phyloP scores from a whole-genome alignment of 2,113 vertebrate genomes.

The Myrmophylax atrothorax region DNA sequence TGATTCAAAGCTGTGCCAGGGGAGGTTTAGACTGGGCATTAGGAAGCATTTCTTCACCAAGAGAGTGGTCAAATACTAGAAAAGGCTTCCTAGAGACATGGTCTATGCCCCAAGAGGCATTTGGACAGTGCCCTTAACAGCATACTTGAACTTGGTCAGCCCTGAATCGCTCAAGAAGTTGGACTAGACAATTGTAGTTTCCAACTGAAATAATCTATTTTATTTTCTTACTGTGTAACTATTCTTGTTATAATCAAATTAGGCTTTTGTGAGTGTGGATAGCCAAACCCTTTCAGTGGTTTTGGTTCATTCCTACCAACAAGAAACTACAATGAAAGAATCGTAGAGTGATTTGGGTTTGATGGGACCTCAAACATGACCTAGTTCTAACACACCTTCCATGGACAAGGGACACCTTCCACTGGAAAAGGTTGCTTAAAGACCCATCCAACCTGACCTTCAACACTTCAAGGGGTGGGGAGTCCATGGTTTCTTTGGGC shows the following conservation, averaged over 20 bases:
- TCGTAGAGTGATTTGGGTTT: background rate
- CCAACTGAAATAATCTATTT: background rate
- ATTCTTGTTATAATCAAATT: background rate
- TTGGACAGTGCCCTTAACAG: background rate
- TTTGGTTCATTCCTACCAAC: background rate
- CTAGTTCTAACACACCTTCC: background rate
- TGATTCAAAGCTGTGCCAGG: background rate
- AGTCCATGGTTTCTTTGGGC: background rate
- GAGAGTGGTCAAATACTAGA: accelerated
- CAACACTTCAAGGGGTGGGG: background rate
- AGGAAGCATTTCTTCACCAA: accelerated
- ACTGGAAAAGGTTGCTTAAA: background rate
- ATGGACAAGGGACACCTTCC: background rate
- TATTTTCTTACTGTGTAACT: background rate
- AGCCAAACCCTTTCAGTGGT: background rate
- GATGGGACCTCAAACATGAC: background rate
- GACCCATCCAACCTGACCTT: background rate
- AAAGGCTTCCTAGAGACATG: background rate
- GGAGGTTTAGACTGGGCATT: no score
- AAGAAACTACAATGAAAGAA: background rate
- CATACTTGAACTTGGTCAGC: background rate
- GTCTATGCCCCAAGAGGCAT: background rate
- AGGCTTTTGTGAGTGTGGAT: background rate
- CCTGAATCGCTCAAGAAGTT: background rate
- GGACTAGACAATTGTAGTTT: background rate